These are phyloP conservation scores for Chiroxiphia lanceolata DNA, from an alignment of 2,797 vertebrate species.

Conservation along the genomic window DNA sequence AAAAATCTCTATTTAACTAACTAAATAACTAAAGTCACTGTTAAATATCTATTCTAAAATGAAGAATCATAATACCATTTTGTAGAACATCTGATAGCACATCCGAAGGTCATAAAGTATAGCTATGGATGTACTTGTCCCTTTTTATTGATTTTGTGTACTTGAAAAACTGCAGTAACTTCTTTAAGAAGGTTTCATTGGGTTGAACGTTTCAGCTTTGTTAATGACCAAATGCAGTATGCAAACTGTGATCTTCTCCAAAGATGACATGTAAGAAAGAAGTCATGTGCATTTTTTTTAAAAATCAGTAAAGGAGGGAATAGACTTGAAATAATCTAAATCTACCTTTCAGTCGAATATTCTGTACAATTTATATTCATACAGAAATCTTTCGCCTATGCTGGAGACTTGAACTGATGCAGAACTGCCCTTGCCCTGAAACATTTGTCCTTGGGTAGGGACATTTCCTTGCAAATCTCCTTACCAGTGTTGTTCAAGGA, in stretches of 20 bases:
- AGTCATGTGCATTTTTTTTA: neutral
- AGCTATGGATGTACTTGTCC: neutral
- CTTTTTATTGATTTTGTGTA: neutral
- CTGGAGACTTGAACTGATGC: neutral
- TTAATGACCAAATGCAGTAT: neutral
- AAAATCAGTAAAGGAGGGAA: neutral
- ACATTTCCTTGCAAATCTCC: neutral
- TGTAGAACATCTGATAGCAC: neutral
- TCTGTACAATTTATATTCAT: neutral
- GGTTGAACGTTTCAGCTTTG: neutral
- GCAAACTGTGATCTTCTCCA: neutral
- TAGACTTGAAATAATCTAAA: neutral
- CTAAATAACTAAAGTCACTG: neutral
- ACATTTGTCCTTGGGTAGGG: neutral
- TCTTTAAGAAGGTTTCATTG: neutral
- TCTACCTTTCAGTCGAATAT: neutral
- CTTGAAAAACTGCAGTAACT: neutral
- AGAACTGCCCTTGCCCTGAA: neutral
- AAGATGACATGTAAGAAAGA: neutral
- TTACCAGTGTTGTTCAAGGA: neutral
- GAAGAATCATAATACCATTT: neutral
- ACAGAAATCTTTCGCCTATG: neutral
- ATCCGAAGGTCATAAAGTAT: neutral
- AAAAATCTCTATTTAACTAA: neutral
- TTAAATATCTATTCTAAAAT: neutral